Base-by-base conservation (phyloP, 2,888 invertebrate genomes). In the Syrista parreyssii region DNA sequence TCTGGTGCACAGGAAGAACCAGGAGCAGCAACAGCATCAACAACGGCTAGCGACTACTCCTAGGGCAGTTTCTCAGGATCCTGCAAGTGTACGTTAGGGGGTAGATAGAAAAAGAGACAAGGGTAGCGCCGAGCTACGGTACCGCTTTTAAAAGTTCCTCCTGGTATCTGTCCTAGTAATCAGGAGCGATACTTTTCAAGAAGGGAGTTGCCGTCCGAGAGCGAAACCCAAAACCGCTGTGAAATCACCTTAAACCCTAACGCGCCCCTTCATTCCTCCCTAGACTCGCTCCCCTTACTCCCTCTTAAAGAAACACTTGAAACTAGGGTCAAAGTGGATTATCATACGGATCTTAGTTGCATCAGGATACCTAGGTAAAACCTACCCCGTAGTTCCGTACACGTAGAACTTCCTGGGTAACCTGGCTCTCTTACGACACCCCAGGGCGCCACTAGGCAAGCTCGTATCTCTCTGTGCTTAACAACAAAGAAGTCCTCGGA, bases 401-500 rank as follows among this genome's bases (percentile, higher is more conserved):
- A 15, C 32, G 32, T 4, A n/a, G 15, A 15, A 31, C 15, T 31
- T 71, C 30, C 32, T 11, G 32, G 30, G 71, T n/a, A 15, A 0
- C 30, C 11, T 2, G 40, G 40, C 15, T 15, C 15, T 15, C 40
- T 40, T 40, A 40, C 40, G 40, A 40, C 40, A 40, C 32, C 71
- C 71, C 31, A 32, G 71, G 71, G 32, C 71, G 32, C 32, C 15
- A 32, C 71, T 71, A 12, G 31, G 71, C 32, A 15, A 71, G 9
- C 71, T 71, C 71, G 30, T 71, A 71, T 71, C 30, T 71, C 40
- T 12, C 71, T 69, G 30, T 71, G 71, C 15, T 32, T 71, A 71
- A 71, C 71, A 71, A 71, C 71, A 71, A 71, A 32, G 34, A 75
- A 73, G 68, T 68, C 36, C 68, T 36, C 72, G 78, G 78, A 80